Base-by-base conservation (phyloP, 2,797 vertebrate species). In the Cheracebus regulus region DNA sequence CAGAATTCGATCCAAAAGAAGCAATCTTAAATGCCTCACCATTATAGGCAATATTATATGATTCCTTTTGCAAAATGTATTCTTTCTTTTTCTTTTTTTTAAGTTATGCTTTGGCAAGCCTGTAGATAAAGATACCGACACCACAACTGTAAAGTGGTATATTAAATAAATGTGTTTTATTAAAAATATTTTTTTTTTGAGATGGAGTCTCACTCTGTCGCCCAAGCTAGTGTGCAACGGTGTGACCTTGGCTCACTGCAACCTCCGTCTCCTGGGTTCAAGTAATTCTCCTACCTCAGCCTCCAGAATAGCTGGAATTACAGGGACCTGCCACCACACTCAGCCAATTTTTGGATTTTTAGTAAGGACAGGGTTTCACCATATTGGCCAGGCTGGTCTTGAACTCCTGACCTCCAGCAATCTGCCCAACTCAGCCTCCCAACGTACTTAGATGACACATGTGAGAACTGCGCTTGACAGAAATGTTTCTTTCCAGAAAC, bases 1-100 rank as follows among this genome's bases (percentile, higher is more conserved):
- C 70, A 94, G 73, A 91, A 73, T 24, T 87, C 2, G 10, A 72
- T 85, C 79, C 83, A 96, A 91, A 90, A 73, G 75, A 95, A 96
- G 39, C 11, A 79, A 64, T 72, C 41, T 79, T 93, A 76, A 96
- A 90, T 85, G 30, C 0, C 20, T 12, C 22, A 73, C 6, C 11
- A 90, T 81, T 76, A 61, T 9, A 83, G 19, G 44, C 10, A 55
- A 80, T 72, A 19, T 89, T 84, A 93, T 83, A 82, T 70, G 44
- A 89, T 46, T 73, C 41, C 19, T 52, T 93, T 89, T 72, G 67
- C n/a, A 83, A 88, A 90, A 82, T 64, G 20, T 30, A 15, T 70
- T 24, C 10, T 61, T 85, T 82, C 15, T 72, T 48, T 58, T n/a
- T 48, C 39, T n/a, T 33, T 30, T 19, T 64, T 87, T 72, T 0